phyloP scores from a whole-genome alignment of 1,140 invertebrate genomes.

The Drosophila triauraria region DNA sequence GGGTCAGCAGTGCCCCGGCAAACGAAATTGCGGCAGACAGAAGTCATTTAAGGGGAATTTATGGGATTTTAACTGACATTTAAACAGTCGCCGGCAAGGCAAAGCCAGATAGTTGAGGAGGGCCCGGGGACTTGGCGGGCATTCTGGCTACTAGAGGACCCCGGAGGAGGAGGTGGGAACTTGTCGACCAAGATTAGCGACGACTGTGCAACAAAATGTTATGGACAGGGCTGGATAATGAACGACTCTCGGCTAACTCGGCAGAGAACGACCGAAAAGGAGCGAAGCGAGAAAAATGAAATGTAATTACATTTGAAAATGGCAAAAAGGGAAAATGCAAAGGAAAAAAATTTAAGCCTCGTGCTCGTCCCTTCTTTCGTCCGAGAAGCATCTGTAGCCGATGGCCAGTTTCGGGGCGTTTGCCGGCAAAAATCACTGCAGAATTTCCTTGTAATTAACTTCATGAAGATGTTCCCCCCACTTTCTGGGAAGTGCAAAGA shows the following conservation, averaged over 20 bases:
- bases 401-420: constrained; percentile 37
- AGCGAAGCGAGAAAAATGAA: constrained; percentile 72
- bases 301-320: constrained; percentile 79
- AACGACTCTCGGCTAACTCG: constrained; percentile 40
- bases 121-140: background rate
- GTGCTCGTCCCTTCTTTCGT: background rate
- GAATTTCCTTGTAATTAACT: constrained; percentile 61
- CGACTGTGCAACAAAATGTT: constrained; percentile 80
- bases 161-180: constrained; percentile 25
- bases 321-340: constrained; percentile 43
- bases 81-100: constrained; percentile 69
- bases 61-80: constrained; percentile 84
- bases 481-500: constrained; percentile 5
- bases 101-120: constrained; percentile 12
- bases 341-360: constrained; percentile 36
- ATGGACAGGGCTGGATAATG: constrained; percentile 78
- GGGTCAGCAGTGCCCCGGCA: constrained; percentile 51
- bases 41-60: constrained; percentile 84
- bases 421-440: constrained; percentile 49
- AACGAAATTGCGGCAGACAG: constrained; percentile 80
- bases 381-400: constrained; percentile 30
- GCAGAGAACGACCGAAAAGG: constrained; percentile 19
- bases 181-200: constrained; percentile 80
- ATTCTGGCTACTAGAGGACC: background rate
- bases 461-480: constrained; percentile 44